These are phyloP conservation scores for Charaxes varanes DNA, from an alignment of 1,140 invertebrate genomes.

Conservation along the genomic window DNA sequence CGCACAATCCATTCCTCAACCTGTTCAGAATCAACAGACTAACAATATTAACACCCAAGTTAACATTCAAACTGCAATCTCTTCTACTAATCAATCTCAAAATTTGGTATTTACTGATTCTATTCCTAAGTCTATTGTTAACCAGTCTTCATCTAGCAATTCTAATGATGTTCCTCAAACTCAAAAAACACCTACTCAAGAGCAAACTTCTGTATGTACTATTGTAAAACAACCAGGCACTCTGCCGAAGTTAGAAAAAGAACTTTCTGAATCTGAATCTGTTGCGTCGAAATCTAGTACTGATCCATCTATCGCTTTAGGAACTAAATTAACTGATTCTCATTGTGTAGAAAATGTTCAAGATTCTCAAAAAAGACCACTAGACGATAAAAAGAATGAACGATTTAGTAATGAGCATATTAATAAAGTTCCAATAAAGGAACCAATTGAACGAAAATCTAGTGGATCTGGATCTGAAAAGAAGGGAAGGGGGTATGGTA, in stretches of 20 bases:
- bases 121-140: constrained; percentile 21
- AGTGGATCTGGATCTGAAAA: constrained; percentile 72
- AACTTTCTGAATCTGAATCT: constrained; percentile 54
- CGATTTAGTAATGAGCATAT: constrained; percentile 46
- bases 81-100: constrained; percentile 33
- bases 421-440: constrained; percentile 54
- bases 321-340: constrained; percentile 32
- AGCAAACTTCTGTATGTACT: constrained; percentile 28
- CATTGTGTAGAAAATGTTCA: constrained; percentile 39
- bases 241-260: constrained; percentile 50
- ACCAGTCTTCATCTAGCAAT: constrained; percentile 33
- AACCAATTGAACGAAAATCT: constrained; percentile 66
- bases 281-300: constrained; percentile 47
- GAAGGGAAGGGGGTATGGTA: constrained; percentile 59
- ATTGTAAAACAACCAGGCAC: constrained; percentile 33
- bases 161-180: constrained; percentile 30
- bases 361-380: constrained; percentile 37
- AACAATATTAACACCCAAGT: constrained; percentile 21
- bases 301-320: constrained; percentile 32
- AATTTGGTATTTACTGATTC: constrained; percentile 22
- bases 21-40: constrained; percentile 32
- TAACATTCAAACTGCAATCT: constrained; percentile 20
- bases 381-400: constrained; percentile 55
- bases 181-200: constrained; percentile 33
- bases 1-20: constrained; percentile 27